phyloP scores from a whole-genome alignment of 2,888 invertebrate species.

The Blastobasis adustella region DNA sequence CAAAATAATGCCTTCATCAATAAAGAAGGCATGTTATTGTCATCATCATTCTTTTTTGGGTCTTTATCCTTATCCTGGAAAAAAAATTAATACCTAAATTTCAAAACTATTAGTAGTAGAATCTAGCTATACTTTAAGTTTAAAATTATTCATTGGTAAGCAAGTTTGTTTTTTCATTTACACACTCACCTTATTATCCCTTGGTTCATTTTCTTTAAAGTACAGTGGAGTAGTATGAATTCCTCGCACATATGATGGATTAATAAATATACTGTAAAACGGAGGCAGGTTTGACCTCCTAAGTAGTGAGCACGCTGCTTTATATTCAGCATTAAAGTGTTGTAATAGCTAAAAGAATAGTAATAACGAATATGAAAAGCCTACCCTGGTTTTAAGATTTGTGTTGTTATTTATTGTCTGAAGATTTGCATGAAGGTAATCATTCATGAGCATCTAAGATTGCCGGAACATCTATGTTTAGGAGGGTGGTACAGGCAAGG shows the following conservation, averaged over 20 bases:
- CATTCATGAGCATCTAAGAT: too few species aligned
- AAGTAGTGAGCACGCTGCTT: conserved; percentile 69
- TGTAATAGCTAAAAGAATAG: too few species aligned
- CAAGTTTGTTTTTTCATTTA: not conserved
- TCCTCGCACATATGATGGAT: conserved; percentile 14
- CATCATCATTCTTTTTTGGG: conserved; percentile 72
- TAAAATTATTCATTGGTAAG: not conserved
- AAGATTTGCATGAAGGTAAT: too few species aligned
- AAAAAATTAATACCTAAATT: not conserved
- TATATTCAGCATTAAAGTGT: conserved; percentile 66
- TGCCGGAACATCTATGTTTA: too few species aligned
- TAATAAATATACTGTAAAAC: conserved; percentile 33
- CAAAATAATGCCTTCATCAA: conserved; percentile 86
- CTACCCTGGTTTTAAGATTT: too few species aligned
- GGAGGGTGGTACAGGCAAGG: too few species aligned
- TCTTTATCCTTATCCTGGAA: conserved; percentile 45
- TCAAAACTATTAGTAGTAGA: not conserved
- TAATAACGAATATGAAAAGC: too few species aligned
- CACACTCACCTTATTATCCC: conserved; percentile 35
- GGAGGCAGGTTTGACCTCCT: conserved; percentile 64
- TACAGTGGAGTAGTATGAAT: conserved; percentile 40
- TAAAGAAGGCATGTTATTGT: conserved; percentile 81
- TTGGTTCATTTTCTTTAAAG: conserved; percentile 27
- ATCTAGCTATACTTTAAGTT: not conserved
- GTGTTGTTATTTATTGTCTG: too few species aligned